Evolutionary conservation across 2,797 vertebrate genomes (phyloP), one percentile per base, ranked within the genome.

Genomic region (Poeciliopsis turneri): DNA sequence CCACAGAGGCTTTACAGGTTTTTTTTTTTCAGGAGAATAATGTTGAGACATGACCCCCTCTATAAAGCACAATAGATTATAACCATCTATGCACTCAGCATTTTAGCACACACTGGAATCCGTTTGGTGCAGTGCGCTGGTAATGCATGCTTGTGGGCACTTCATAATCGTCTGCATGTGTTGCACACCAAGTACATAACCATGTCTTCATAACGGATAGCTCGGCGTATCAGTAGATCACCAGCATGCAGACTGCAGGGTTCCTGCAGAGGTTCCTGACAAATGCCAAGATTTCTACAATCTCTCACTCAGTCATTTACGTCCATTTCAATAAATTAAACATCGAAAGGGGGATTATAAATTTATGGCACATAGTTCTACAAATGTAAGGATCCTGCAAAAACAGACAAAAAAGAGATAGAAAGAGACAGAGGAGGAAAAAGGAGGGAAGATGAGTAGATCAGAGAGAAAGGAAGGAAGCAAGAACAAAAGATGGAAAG

Each of bases 81-180:
- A 20, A 49, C 72, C 53, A 69, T 71, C 75, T 77, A 89, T 88
- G 79, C 87, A 92, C 88, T 77, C 30, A 28, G 68, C 25, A 43
- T 84, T 64, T 81, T 55, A 75, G 72, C 70, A 77, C 39, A 76
- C 30, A 69, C 57, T 20, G 20, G 33, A 55, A 33, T 78, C 79
- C 69, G 1, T 66, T 79, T 59, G 53, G 41, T 6, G 45, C 28
- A 39, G 46, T 59, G 41, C 10, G 10, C 3, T 41, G 53, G 12
- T 10, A 59, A 47, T 69, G 6, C 20, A 66, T 51, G 30, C n/a
- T 11, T 28, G 55, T 75, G 43, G 71, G 39, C 10, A 4, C 36
- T 43, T 61, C 0, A 43, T 77, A 16, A 68, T 25, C 71, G 2
- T 0, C 15, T 55, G 0, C 1, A 18, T 46, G 36, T 45, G 47